phyloP scores from a whole-genome alignment of 2,113 vertebrate genomes.

The Cyanocitta stelleri region DNA sequence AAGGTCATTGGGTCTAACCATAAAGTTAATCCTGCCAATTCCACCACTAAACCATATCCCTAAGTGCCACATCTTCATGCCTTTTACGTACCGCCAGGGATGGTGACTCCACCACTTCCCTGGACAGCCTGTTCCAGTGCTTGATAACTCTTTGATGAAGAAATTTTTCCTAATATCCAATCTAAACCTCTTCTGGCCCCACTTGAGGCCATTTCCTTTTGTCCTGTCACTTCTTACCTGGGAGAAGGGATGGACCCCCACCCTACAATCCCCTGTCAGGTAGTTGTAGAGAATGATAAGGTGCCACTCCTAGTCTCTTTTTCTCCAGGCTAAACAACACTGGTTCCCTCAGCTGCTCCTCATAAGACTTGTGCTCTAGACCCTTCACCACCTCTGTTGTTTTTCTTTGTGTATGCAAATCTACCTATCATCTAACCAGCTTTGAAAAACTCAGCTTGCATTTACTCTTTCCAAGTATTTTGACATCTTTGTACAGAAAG shows the following conservation, averaged over 20 bases:
- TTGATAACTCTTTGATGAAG: not conserved
- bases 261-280: not conserved
- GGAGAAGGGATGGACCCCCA: rapidly evolving
- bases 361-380: not conserved
- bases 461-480: not conserved
- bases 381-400: not conserved
- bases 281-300: not conserved
- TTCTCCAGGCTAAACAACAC: not conserved
- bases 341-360: not conserved
- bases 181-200: not conserved
- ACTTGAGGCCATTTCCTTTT: not conserved
- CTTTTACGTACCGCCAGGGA: not conserved
- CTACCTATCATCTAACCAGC: not conserved
- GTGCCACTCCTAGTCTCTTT: not conserved
- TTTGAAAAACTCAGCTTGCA: not conserved
- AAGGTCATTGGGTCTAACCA: not conserved
- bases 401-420: not conserved
- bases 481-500: not conserved
- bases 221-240: not conserved
- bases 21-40: not conserved
- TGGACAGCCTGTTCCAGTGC: not conserved
- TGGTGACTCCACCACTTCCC: not conserved
- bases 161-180: not conserved
- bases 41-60: not conserved
- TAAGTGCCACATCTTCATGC: rapidly evolving